Base-by-base conservation (phyloP, 2,888 invertebrate genomes). In the Acronicta psi region DNA sequence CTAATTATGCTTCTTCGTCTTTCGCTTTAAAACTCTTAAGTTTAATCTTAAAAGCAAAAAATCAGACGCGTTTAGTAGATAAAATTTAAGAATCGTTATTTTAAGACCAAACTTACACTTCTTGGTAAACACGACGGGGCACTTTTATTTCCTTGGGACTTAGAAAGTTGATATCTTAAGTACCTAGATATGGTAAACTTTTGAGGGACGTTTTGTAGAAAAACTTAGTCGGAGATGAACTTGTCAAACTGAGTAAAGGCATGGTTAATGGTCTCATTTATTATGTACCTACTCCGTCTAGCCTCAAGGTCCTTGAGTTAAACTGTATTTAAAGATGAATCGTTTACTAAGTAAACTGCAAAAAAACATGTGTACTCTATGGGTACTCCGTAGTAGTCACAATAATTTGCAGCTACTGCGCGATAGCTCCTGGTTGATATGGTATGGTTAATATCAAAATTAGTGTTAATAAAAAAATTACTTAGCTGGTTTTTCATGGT, bases 71-170 rank as follows among this genome's bases (percentile, higher is more conserved):
- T 29, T 14, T 25, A 37, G 18, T 31, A 40, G 20, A 41, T 50
- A 59, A 46, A 56, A 54, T 41, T 45, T 42, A 53, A 36, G 40
- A 71, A 31, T 31, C 20, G 45, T 40, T 37, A 64, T 55, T 52
- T 59, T 23, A 51, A 31, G 17, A 34, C 41, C 58, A 51, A 66
- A 74, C 75, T 69, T 76, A 73, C 63, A 56, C 60, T 66, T 60
- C 60, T 66, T 60, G 70, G 71, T 73, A 57, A 55, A 49, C 64
- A 55, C 75, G 77, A 79, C 73, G 68, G 45, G 10, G 63, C 53
- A 73, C 68, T 78, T 79, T 81, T 77, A 81, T 74, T 70, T 72
- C 75, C 59, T 64, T 57, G 49, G 60, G 73, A 76, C 77, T 79
- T 72, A 73, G 76, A 81, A 80, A 81, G 76, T 47, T 73, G 77